Evolutionary conservation across 2,113 vertebrate species (phyloP), one percentile per base, ranked within the genome.

Genomic region (Tachuris rubrigastra): DNA sequence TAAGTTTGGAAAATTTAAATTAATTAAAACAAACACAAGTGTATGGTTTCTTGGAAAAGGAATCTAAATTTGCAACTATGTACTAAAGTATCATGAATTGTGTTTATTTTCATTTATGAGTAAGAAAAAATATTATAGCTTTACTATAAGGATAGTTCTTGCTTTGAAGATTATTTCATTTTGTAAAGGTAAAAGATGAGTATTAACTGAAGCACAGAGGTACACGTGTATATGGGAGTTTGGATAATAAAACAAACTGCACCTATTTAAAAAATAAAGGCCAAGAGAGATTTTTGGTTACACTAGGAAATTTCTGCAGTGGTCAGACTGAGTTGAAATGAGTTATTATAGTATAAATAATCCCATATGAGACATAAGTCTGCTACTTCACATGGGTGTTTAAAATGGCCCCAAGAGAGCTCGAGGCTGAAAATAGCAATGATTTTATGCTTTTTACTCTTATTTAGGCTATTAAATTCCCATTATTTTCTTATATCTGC

Each of bases 401-500:
- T 90, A 78, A 95, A 87, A 94, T n/a, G 12, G 12, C 27, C 55
- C 41, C 56, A 22, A 42, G 78, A 85, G 75, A 74, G 16, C 31
- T 66, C 25, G 46, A 85, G 72, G 30, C 35, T 86, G 42, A 89
- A 95, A 93, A 93, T 22, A 84, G 23, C 27, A 89, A 71, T 41
- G 23, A 71, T 86, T 97, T 90, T 88, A 66, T 86, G 79, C 39
- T 89, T 90, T 79, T 83, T 71, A 35, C 27, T 65, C 37, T 77
- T 92, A 79, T 85, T 91, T 93, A 85, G 24, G 30, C 35, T 90
- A 72, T 60, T 89, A 90, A 66, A 13, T 86, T 93, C 76, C 52
- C 52, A 67, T 73, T 90, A 90, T 44, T 77, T 92, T 90, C 47
- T 44, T 85, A 28, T 60, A 74, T 65, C 20, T 88, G 68, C 55